Base-by-base conservation (phyloP, 2,888 invertebrate species). In the Diarsia rubi region DNA sequence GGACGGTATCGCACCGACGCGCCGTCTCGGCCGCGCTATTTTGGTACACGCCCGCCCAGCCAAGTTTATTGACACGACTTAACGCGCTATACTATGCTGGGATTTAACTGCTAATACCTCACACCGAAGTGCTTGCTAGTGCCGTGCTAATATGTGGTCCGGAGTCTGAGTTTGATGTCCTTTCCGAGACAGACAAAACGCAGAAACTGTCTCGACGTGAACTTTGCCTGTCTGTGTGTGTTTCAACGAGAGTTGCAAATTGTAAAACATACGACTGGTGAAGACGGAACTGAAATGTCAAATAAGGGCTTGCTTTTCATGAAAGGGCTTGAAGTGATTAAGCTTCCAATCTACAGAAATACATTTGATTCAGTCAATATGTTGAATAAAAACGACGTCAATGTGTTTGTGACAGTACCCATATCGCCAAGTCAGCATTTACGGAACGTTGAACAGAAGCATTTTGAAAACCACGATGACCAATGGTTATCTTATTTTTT, bases 21-120 rank as follows among this genome's bases (percentile, higher is more conserved):
- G 93, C 91, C 94, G 95, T 93, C 95, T 93, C 93, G 92, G 76
- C 89, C 94, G 92, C 85, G 90, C 95, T 95, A 95, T 95, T 95
- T 95, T 92, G 91, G 94, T 93, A 92, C 82, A 85, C 93, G 93
- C 94, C 94, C 95, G 95, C 95, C 95, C 95, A 93, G 92, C 93
- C 91, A 93, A 95, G 96, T 96, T 96, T 96, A 95, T 95, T 96
- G 96, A 96, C 96, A 92, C 94, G 92, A 89, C 91, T 91, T 88
- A 88, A 86, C 89, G 89, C 85, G 83, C 83, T 89, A 87, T 85
- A 85, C 89, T 89, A 88, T 88, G 91, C 93, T 90, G 91, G 90
- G 92, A 92, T 91, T 92, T 90, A 90, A 92, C 92, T 90, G 89
- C 86, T 86, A 89, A 89, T 87, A 87, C 85, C 88, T 85, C 87